phyloP scores from a whole-genome alignment of 1,140 invertebrate species.

The Campodea augens region DNA sequence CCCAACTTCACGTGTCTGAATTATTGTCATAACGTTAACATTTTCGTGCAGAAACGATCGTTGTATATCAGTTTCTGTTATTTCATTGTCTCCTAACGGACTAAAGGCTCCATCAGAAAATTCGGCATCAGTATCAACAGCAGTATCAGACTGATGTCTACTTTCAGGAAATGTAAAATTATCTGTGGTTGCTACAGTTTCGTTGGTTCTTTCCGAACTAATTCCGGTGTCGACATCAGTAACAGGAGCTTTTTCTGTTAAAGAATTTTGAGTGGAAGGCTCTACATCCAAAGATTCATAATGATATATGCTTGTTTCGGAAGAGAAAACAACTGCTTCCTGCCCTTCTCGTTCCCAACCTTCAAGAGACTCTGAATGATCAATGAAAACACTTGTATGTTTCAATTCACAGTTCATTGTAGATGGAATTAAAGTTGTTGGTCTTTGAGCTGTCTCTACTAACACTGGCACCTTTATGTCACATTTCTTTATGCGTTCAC shows the following conservation, averaged over 20 bases:
- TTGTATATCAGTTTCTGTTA: neutral
- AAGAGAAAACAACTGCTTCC: slow-evolving; percentile 29
- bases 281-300: slow-evolving; percentile 23
- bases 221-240: slow-evolving; percentile 30
- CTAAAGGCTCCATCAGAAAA: slow-evolving; percentile 32
- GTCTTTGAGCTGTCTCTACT: no score
- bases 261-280: slow-evolving; percentile 21
- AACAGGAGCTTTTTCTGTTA: slow-evolving; percentile 28
- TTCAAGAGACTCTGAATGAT: no score
- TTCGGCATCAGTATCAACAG: slow-evolving; percentile 25
- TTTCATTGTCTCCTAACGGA: slow-evolving; percentile 24
- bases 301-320: slow-evolving; percentile 26
- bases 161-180: slow-evolving; percentile 25
- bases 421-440: no score
- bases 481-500: no score
- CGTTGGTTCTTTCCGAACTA: slow-evolving; percentile 23
- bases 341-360: no score
- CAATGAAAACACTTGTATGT: no score
- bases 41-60: neutral
- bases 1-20: slow-evolving; percentile 27
- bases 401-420: no score
- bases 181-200: slow-evolving; percentile 23
- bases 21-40: slow-evolving; percentile 21
- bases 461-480: no score
- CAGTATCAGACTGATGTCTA: slow-evolving; percentile 23